phyloP scores from a whole-genome alignment of 1,140 invertebrate genomes.

The Ditylenchus dipsaci region DNA sequence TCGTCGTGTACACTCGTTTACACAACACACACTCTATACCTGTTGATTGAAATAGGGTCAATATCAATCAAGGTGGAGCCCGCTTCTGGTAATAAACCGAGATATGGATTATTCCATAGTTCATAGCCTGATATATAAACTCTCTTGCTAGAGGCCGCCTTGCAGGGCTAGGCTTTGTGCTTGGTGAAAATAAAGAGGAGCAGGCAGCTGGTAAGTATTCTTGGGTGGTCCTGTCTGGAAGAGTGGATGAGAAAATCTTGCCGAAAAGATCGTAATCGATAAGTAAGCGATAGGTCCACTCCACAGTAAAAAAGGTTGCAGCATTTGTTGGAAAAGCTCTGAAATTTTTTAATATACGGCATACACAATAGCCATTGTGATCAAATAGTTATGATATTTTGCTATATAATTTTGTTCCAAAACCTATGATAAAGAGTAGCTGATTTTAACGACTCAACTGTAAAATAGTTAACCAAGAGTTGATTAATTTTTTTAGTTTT shows the following conservation, averaged over 20 bases:
- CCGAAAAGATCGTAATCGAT: constrained; percentile 27
- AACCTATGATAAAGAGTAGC: no score
- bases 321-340: constrained; percentile 87
- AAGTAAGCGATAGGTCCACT: constrained; percentile 63
- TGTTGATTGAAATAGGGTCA: constrained; percentile 40
- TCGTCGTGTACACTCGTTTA: no score
- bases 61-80: constrained; percentile 51
- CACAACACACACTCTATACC: no score
- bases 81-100: constrained; percentile 49
- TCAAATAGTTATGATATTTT: no score
- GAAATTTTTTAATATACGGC: no score
- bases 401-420: no score
- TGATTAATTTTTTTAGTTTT: no score
- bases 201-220: constrained; percentile 7
- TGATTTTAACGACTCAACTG: no score
- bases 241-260: neutral
- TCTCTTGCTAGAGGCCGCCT: neutral
- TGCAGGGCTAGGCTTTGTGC: neutral
- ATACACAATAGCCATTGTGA: no score
- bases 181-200: neutral
- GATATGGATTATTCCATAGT: constrained; percentile 43
- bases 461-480: no score
- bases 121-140: constrained; percentile 25
- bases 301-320: constrained; percentile 78
- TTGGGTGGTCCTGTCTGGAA: no score